A percentile compares a stretch with the other conserved stretches of the same genome.
Conservation (phyloP, 2,888 invertebrate species). For the Eurois occulta region DNA sequence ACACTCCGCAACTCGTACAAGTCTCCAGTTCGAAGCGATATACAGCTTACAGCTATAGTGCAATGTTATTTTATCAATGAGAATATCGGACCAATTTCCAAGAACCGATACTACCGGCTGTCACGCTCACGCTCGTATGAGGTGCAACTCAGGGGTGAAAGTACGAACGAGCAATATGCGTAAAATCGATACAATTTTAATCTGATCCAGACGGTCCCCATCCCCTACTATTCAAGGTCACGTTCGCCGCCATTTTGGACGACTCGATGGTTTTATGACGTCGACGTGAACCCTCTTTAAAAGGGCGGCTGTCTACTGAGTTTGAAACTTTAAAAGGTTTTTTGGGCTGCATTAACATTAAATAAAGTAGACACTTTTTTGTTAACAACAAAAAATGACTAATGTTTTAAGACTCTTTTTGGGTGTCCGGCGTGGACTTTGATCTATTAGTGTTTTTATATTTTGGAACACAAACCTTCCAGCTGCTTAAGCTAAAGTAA, state of each 20-base stretch:
- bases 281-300: conserved; percentile 57
- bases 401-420: conserved; percentile 2
- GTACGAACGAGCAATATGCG: conserved; percentile 43
- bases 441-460: background rate
- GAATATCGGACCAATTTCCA: conserved; percentile 14
- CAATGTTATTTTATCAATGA: conserved; percentile 33
- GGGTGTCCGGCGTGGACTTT: conserved; percentile 3
- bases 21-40: background rate
- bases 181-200: conserved; percentile 67
- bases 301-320: conserved; percentile 55
- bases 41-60: background rate
- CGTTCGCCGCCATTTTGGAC: conserved; percentile 75
- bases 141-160: conserved; percentile 54
- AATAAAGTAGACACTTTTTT: conserved; percentile 34
- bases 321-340: conserved; percentile 55
- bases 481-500: background rate
- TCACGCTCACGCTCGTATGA: conserved; percentile 9
- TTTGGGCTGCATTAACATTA: conserved; percentile 36
- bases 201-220: conserved; percentile 76
- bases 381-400: conserved; percentile 6
- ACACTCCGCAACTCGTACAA: background rate
- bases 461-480: background rate
- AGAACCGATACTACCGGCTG: conserved; percentile 29
- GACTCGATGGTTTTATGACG: conserved; percentile 64
- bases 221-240: conserved; percentile 78